Conservation (phyloP, 2,113 vertebrate genomes). For the Gnathonemus echidnorhynchus region DNA sequence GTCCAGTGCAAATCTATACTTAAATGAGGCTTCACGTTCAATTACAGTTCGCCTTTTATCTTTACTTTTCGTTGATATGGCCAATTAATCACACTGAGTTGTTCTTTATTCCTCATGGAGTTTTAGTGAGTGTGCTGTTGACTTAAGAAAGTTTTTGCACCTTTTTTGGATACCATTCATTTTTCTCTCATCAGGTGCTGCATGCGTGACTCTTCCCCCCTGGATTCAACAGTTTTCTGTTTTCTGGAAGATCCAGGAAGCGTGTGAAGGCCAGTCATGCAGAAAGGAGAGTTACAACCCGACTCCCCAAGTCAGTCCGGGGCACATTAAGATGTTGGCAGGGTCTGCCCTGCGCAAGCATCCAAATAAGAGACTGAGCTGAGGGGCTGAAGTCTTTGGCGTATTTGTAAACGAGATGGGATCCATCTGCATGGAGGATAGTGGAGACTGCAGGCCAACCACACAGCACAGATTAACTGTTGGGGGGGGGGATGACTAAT, state of each 20-base stretch:
- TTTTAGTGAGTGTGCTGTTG: constrained; percentile 4
- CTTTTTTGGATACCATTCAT: neutral
- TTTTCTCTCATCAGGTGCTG: neutral
- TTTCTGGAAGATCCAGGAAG: neutral
- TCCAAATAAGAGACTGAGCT: too few species aligned
- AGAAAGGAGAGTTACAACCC: neutral
- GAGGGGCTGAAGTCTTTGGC: too few species aligned
- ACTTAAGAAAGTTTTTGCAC: neutral
- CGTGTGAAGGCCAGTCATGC: neutral
- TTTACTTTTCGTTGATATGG: constrained; percentile 52
- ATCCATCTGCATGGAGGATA: constrained; percentile 47
- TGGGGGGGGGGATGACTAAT: constrained; percentile 42
- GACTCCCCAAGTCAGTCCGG: neutral
- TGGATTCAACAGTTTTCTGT: neutral
- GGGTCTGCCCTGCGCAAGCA: neutral
- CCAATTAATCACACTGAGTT: constrained; percentile 55
- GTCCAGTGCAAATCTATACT: constrained; percentile 60
- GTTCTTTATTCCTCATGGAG: constrained; percentile 47
- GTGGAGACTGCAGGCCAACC: constrained; percentile 42
- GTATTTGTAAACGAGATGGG: constrained; percentile 38
- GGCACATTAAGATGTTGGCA: neutral
- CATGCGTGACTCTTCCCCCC: neutral
- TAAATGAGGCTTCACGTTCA: constrained; percentile 64
- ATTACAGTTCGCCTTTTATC: constrained; percentile 60
- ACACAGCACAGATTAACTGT: constrained; percentile 57